Conservation (phyloP, 2,797 vertebrate genomes). For the Phoebastria nigripes region DNA sequence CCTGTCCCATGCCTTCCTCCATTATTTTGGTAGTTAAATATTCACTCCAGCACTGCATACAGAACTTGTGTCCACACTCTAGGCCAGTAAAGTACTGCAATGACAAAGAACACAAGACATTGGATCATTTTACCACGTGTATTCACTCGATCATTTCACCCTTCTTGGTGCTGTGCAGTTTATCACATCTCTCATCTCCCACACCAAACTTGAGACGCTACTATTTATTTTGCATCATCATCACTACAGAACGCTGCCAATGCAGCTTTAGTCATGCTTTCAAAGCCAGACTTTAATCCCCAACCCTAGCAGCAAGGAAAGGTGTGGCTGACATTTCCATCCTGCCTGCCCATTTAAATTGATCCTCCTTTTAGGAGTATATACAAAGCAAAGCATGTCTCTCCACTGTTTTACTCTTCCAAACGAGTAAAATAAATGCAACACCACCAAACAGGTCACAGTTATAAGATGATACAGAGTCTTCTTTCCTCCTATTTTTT, state of each 20-base stretch:
- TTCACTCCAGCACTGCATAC: conserved; percentile 99
- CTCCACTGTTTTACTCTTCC: not conserved
- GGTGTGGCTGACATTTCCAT: not conserved
- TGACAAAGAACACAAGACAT: conserved; percentile 24
- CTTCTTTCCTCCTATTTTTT: not conserved
- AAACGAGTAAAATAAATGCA: not conserved
- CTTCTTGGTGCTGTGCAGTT: not conserved
- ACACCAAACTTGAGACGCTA: not conserved
- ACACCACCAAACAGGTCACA: not conserved
- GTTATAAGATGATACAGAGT: not conserved
- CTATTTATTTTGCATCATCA: not conserved
- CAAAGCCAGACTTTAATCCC: not conserved
- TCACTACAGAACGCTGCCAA: not conserved
- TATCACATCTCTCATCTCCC: not conserved
- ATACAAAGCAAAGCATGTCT: not conserved
- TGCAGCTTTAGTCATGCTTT: not conserved
- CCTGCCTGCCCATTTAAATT: not conserved
- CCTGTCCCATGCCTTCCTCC: conserved; percentile 99
- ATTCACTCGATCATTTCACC: not conserved
- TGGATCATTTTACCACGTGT: not conserved
- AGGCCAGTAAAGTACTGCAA: conserved; percentile 97
- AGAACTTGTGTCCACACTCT: conserved; percentile 99
- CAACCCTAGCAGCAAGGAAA: not conserved
- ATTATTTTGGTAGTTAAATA: conserved; percentile 99
- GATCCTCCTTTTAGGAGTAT: not conserved